Conservation (phyloP, 2,113 vertebrate species). For the Antigone vipio region DNA sequence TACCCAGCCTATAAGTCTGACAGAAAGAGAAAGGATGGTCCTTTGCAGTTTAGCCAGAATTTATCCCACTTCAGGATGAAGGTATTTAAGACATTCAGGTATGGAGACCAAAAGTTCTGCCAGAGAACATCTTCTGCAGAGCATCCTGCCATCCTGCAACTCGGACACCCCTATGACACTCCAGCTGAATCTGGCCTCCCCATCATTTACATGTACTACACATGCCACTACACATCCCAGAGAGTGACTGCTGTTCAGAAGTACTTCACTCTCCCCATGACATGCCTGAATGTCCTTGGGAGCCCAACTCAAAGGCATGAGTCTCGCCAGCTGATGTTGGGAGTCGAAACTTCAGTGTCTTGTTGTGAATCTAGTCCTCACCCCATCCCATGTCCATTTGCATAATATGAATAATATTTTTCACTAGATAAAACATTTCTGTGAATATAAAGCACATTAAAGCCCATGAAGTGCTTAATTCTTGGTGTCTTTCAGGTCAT, state of each 20-base stretch:
- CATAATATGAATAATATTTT: neutral
- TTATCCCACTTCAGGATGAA: neutral
- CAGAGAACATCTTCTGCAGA: neutral
- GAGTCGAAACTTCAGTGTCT: neutral
- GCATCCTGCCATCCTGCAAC: neutral
- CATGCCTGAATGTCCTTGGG: neutral
- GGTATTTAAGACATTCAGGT: neutral
- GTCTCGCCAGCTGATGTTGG: neutral
- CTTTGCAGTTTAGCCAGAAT: neutral
- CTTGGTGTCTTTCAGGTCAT: neutral
- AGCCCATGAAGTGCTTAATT: neutral
- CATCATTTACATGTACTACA: neutral
- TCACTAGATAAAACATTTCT: neutral
- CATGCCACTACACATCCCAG: neutral
- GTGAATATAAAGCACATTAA: neutral
- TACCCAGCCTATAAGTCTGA: neutral
- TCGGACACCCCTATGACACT: fast-evolving
- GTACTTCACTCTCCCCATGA: neutral
- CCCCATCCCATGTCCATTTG: neutral
- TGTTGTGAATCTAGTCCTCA: neutral
- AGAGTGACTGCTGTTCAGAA: neutral
- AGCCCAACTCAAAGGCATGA: neutral
- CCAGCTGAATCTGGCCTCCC: neutral
- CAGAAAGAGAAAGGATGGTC: neutral
- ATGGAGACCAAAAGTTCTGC: neutral